Percentiles rank a stretch among this genome's conserved stretches.
Conservation (phyloP, 2,113 vertebrate species). For the Ploceus nigricollis region DNA sequence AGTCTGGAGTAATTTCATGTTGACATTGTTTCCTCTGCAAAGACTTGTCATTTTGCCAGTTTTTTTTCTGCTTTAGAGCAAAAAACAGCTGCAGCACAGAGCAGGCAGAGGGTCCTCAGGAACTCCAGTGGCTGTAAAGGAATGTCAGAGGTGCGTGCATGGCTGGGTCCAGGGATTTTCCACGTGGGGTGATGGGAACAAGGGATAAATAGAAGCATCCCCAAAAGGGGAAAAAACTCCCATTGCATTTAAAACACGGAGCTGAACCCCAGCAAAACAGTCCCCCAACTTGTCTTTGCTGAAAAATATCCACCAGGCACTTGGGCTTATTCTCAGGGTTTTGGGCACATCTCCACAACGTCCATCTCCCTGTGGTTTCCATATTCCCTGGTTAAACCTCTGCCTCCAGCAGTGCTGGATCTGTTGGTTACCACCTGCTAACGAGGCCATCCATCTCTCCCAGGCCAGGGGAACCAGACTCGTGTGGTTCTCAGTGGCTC, state of each 20-base stretch:
- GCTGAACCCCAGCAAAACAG: not conserved
- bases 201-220: not conserved
- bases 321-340: not conserved
- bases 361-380: not conserved
- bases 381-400: not conserved
- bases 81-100: not conserved
- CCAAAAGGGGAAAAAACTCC: not conserved
- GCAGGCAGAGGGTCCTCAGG: not conserved
- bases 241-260: not conserved
- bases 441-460: fast-evolving
- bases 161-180: not conserved
- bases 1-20: not conserved
- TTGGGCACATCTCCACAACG: not conserved
- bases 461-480: not conserved
- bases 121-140: not conserved
- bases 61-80: not conserved
- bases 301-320: not conserved
- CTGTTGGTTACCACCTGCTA: not conserved
- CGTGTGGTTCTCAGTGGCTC: fast-evolving
- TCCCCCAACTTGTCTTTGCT: not conserved
- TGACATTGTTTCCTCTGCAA: not conserved
- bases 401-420: not conserved
- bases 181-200: fast-evolving
- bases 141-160: fast-evolving
- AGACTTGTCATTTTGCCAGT: not conserved